A percentile compares a stretch with the other conserved stretches of the same genome.
phyloP scores from a whole-genome alignment of 2,888 invertebrate genomes.

The Aphidius colemani region DNA sequence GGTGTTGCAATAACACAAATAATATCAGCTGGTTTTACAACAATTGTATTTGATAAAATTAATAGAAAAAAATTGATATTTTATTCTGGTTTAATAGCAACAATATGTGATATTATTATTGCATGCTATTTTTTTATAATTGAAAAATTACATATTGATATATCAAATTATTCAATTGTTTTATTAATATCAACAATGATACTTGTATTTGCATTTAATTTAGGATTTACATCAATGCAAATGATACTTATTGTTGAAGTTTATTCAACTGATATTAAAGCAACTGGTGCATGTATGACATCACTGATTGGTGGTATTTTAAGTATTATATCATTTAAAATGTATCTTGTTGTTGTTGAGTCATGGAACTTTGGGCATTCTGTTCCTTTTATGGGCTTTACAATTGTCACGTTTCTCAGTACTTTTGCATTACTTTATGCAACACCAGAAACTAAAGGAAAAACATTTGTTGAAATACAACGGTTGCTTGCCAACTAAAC shows the following conservation, averaged over 20 bases:
- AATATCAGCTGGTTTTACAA: constrained; percentile 48
- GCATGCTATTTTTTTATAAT: constrained; percentile 39
- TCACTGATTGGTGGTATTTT: constrained; percentile 35
- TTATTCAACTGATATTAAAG: constrained; percentile 44
- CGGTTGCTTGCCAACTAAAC: constrained; percentile 36
- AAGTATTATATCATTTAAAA: constrained; percentile 32
- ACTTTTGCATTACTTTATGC: constrained; percentile 33
- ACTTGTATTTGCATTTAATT: constrained; percentile 40
- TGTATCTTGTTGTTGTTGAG: constrained; percentile 41
- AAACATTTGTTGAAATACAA: constrained; percentile 45
- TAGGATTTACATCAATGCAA: constrained; percentile 39
- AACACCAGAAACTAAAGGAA: constrained; percentile 48
- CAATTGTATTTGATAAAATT: constrained; percentile 56
- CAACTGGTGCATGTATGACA: constrained; percentile 37
- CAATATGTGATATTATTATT: constrained; percentile 39
- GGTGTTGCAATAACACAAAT: constrained; percentile 45
- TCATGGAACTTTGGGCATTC: constrained; percentile 42
- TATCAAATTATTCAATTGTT: constrained; percentile 31
- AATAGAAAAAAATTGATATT: constrained; percentile 61
- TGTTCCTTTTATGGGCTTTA: constrained; percentile 39
- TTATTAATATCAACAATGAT: constrained; percentile 39
- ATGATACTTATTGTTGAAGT: constrained; percentile 43
- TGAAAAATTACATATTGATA: constrained; percentile 37
- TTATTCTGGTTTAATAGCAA: constrained; percentile 45
- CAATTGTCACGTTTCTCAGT: constrained; percentile 30